Evolutionary conservation across 2,888 invertebrate species (phyloP).

Genomic region (Drosophila emarginata): DNA sequence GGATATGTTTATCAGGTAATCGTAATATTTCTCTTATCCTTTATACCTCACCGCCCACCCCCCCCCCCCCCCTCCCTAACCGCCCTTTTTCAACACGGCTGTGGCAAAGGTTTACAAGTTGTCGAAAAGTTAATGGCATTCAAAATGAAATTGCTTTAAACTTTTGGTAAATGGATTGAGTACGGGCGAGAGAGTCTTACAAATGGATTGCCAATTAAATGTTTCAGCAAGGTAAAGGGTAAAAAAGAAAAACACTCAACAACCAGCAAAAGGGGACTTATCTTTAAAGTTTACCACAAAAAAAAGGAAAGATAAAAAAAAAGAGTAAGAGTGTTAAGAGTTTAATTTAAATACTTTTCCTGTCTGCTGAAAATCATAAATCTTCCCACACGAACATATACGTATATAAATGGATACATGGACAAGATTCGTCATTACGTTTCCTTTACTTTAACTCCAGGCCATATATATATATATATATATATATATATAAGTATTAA

Average conservation of each 20-base stretch:
- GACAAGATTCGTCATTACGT: constrained; percentile 19
- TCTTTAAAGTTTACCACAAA: not conserved
- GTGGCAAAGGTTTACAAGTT: constrained; percentile 16
- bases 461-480: not conserved
- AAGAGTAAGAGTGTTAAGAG: not conserved
- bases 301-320: not conserved
- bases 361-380: constrained; percentile 2
- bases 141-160: constrained; percentile 22
- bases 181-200: not conserved
- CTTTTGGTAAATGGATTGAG: constrained; percentile 33
- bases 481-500: constrained; percentile 32
- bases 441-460: constrained; percentile 9
- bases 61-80: constrained; percentile 9
- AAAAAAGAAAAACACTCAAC: not conserved
- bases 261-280: not conserved
- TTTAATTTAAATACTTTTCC: constrained; percentile 45
- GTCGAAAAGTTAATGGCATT: constrained; percentile 26
- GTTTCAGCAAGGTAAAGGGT: constrained; percentile 10
- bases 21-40: constrained; percentile 2
- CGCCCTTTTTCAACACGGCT: not conserved
- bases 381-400: constrained; percentile 5
- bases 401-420: constrained; percentile 3
- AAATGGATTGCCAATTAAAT: constrained; percentile 37
- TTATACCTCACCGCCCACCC: not conserved
- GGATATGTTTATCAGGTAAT: constrained; percentile 57